A percentile compares a stretch with the other conserved stretches of the same genome.
These are phyloP conservation scores for Heliothis peltigera DNA, from an alignment of 2,888 invertebrate species.

Conservation along the genomic window DNA sequence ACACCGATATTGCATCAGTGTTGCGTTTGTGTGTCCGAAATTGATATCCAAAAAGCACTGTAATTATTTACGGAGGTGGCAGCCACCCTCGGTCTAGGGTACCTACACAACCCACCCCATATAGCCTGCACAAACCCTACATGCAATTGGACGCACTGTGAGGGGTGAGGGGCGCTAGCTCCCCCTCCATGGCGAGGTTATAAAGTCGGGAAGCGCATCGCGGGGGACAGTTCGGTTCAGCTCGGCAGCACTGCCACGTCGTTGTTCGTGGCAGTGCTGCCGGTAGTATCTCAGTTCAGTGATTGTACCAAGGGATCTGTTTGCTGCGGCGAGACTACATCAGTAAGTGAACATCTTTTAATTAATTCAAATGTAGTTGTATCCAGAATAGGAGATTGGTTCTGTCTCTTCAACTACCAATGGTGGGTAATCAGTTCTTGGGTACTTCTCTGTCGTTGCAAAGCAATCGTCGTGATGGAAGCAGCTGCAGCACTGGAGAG, in stretches of 20 bases:
- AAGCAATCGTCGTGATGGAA: too few species aligned
- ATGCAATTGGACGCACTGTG: neutral
- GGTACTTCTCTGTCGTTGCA: too few species aligned
- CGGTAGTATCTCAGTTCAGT: neutral
- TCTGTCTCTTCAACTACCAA: too few species aligned
- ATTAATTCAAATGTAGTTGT: neutral
- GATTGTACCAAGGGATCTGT: too few species aligned
- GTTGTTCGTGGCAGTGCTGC: neutral
- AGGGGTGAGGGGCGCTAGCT: neutral
- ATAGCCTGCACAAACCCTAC: neutral
- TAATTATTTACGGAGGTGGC: neutral
- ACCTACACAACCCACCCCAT: neutral
- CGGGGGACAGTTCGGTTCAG: neutral
- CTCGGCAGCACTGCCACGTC: neutral
- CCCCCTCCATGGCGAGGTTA: neutral
- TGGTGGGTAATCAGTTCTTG: too few species aligned
- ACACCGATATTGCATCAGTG: neutral
- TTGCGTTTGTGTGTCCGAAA: neutral
- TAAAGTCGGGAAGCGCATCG: neutral
- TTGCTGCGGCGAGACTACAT: neutral
- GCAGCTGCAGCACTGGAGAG: too few species aligned
- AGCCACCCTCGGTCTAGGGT: neutral
- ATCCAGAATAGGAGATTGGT: too few species aligned
- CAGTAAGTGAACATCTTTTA: neutral
- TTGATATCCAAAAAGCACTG: neutral